phyloP scores from a whole-genome alignment of 2,797 vertebrate species.

The Helarctos malayanus region DNA sequence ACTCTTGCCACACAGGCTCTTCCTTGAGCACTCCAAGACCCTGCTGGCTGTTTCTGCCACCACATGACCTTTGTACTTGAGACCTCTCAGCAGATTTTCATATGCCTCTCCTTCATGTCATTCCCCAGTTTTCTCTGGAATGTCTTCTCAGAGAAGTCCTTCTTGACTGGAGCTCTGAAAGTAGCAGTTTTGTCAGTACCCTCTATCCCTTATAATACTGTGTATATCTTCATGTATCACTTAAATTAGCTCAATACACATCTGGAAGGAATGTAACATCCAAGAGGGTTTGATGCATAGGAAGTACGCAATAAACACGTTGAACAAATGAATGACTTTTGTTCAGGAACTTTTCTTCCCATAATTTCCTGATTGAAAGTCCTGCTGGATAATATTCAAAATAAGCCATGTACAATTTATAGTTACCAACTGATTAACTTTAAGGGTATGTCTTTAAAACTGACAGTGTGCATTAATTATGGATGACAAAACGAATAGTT shows the following conservation, averaged over 20 bases:
- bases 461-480: background rate
- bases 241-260: background rate
- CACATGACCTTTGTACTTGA: background rate
- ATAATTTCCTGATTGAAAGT: background rate
- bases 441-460: conserved; percentile 56
- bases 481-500: conserved; percentile 20
- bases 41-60: background rate
- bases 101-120: background rate
- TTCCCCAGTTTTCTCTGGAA: background rate
- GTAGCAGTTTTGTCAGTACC: background rate
- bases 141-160: background rate
- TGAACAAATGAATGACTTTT: background rate
- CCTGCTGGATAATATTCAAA: conserved; percentile 44
- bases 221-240: background rate
- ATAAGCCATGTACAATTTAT: background rate
- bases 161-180: background rate
- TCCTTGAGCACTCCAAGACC: background rate
- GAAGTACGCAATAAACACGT: background rate
- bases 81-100: background rate
- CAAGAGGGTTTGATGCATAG: background rate
- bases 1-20: background rate
- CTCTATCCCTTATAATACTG: background rate
- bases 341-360: background rate
- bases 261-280: background rate
- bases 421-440: background rate